Evolutionary conservation across 1,140 invertebrate genomes (phyloP).

Genomic region (Drosophila sechellia): DNA sequence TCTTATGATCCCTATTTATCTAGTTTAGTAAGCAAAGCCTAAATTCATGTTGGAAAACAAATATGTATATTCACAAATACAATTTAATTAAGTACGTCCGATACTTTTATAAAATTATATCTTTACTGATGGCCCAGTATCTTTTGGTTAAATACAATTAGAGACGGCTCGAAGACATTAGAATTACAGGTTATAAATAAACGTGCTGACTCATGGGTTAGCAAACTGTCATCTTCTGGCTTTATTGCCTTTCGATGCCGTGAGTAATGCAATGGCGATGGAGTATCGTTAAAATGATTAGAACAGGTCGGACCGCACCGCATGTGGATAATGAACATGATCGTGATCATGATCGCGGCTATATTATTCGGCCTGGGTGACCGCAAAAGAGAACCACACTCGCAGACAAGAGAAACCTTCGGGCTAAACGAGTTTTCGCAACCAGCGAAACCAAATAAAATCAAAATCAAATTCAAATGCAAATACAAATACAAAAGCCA

Average conservation of each 20-base stretch:
- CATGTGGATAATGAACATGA: slow-evolving; percentile 16
- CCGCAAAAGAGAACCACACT: slow-evolving; percentile 23
- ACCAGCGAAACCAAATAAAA: slow-evolving; percentile 5
- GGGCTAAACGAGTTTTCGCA: slow-evolving; percentile 22
- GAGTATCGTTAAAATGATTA: slow-evolving; percentile 9
- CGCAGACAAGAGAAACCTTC: slow-evolving; percentile 19
- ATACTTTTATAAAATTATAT: no score
- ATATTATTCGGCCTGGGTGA: slow-evolving; percentile 2
- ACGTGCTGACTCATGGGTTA: not conserved
- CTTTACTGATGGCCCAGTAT: not conserved
- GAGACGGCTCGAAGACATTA: not conserved
- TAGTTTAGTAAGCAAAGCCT: no score
- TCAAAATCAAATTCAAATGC: slow-evolving; percentile 7
- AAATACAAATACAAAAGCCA: slow-evolving; percentile 23
- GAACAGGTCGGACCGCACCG: slow-evolving; percentile 20
- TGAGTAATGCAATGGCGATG: slow-evolving; percentile 11
- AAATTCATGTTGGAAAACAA: not conserved
- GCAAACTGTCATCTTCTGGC: not conserved
- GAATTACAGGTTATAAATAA: not conserved
- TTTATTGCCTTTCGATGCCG: not conserved
- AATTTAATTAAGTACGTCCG: no score
- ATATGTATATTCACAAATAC: not conserved
- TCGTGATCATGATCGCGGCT: slow-evolving; percentile 15
- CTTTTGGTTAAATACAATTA: not conserved
- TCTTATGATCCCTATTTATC: no score